phyloP scores from a whole-genome alignment of 2,888 invertebrate genomes.

The Morinoia aosen region DNA sequence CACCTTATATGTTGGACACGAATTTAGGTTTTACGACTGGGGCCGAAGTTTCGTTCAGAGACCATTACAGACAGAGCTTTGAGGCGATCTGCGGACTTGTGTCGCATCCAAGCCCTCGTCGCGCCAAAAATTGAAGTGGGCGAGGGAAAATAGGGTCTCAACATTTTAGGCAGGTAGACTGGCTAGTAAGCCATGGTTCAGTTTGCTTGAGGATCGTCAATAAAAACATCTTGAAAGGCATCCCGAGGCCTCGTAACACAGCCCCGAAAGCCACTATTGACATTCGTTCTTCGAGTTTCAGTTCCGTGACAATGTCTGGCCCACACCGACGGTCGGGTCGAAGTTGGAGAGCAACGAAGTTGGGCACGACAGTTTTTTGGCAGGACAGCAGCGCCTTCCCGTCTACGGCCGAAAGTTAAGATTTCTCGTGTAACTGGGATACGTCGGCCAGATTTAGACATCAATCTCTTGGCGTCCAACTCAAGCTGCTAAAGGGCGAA shows the following conservation, averaged over 20 bases:
- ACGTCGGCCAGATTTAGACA: background rate
- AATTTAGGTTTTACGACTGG: background rate
- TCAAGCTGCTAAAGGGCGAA: background rate
- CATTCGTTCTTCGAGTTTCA: background rate
- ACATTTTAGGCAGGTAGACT: background rate
- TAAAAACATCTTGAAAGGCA: background rate
- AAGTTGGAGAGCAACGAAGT: background rate
- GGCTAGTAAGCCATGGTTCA: background rate
- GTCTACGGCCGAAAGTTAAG: conserved; percentile 7
- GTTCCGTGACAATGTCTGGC: background rate
- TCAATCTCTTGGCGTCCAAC: conserved; percentile 12
- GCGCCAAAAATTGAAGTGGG: background rate
- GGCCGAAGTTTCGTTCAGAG: background rate
- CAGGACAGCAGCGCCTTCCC: background rate
- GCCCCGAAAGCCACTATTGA: background rate
- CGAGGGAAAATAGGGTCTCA: too few species aligned
- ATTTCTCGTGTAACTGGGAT: conserved; percentile 10
- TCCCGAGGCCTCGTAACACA: background rate
- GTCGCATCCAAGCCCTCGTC: background rate
- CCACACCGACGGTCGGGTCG: background rate
- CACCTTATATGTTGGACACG: background rate
- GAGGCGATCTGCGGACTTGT: background rate
- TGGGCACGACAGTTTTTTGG: background rate
- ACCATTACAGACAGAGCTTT: background rate
- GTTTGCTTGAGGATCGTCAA: background rate